Evolutionary conservation across 1,140 invertebrate genomes (phyloP).

Genomic region (Leptestheria dahalacensis): DNA sequence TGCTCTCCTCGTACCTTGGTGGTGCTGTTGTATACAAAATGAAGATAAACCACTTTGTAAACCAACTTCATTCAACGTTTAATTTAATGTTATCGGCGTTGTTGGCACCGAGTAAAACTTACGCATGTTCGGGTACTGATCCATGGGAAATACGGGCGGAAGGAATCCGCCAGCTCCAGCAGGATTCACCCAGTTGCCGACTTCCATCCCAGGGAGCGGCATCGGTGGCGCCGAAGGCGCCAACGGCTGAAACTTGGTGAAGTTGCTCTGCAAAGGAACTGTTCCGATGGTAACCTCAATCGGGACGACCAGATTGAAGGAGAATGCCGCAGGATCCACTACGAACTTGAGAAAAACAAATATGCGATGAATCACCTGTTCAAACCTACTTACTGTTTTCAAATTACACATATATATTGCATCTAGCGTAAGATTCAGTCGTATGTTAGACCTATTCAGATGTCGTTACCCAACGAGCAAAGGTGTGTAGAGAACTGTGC

Average conservation of each 20-base stretch:
- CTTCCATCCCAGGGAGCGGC: too few relatives aligned
- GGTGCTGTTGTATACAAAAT: constrained; percentile 1
- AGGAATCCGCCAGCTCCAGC: background rate
- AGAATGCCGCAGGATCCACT: constrained; percentile 9
- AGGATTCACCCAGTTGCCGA: background rate
- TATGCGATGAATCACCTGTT: too few relatives aligned
- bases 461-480: too few relatives aligned
- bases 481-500: too few relatives aligned
- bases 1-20: constrained; percentile 6
- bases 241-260: constrained; percentile 1
- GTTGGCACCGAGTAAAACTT: too few relatives aligned
- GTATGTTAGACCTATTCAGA: too few relatives aligned
- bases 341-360: constrained; percentile 5
- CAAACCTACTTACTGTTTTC: too few relatives aligned
- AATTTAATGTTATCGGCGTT: background rate
- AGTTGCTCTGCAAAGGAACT: constrained; percentile 3
- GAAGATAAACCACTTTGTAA: background rate
- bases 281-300: constrained; percentile 13
- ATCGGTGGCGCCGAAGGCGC: constrained; percentile 4
- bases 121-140: constrained; percentile 13
- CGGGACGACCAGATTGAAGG: constrained; percentile 10
- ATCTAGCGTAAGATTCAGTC: too few relatives aligned
- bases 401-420: too few relatives aligned
- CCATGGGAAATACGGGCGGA: background rate
- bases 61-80: background rate